These are phyloP conservation scores for Pelmatolapia mariae DNA, from an alignment of 2,113 vertebrate species.

Conservation along the genomic window DNA sequence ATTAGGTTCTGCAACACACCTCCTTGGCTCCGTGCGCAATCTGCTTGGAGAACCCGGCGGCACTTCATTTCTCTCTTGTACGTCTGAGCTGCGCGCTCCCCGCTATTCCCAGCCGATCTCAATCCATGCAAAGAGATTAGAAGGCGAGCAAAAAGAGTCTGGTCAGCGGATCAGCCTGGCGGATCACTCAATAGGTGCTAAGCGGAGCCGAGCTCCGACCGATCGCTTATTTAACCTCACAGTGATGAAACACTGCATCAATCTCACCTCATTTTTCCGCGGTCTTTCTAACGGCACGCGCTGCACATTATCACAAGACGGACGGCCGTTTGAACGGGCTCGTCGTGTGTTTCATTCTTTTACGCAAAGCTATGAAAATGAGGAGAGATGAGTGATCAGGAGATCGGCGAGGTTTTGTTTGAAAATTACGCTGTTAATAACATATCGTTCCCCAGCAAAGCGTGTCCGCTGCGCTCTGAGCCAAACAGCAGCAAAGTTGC, in stretches of 20 bases:
- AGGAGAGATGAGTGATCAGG: not conserved
- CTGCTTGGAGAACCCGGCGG: constrained; percentile 36
- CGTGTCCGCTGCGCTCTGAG: not conserved
- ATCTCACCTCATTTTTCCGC: constrained; percentile 12
- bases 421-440: not conserved
- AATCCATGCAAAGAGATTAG: constrained; percentile 39
- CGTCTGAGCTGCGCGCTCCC: constrained; percentile 2
- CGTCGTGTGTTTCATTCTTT: constrained; percentile 14
- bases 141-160: constrained; percentile 26
- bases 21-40: constrained; percentile 42
- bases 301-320: not conserved
- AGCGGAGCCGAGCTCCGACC: constrained; percentile 8
- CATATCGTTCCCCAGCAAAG: not conserved
- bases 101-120: constrained; percentile 2
- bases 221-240: constrained; percentile 50
- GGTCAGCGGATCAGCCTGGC: constrained; percentile 55
- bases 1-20: constrained; percentile 21
- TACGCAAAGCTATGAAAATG: constrained; percentile 20
- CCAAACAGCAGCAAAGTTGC: constrained; percentile 41
- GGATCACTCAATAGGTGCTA: constrained; percentile 40
- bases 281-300: not conserved
- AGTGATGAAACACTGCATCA: constrained; percentile 32
- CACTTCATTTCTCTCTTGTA: constrained; percentile 7
- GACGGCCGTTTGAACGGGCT: not conserved
- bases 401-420: not conserved